Evolutionary conservation across 2,888 invertebrate species (phyloP).

Genomic region (Taphrorychus bicolor): DNA sequence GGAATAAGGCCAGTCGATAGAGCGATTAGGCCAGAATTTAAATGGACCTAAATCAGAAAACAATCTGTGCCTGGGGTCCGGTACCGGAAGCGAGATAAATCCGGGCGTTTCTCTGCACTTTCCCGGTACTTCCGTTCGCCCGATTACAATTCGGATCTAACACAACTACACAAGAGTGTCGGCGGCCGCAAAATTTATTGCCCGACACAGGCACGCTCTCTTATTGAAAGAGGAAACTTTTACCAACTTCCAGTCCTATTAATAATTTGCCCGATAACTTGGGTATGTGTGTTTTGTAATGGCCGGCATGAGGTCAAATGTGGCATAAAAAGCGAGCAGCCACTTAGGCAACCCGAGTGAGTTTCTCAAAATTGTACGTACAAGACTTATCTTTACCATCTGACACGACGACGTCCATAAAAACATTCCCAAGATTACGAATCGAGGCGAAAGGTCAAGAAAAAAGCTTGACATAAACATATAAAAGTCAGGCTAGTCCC

Average conservation of each 20-base stretch:
- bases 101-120: constrained; percentile 54
- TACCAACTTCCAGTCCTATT: background rate
- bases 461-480: constrained; percentile 18
- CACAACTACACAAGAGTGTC: constrained; percentile 50
- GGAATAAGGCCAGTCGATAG: background rate
- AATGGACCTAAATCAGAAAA: constrained; percentile 57
- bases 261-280: constrained; percentile 3
- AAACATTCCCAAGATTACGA: constrained; percentile 33
- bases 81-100: constrained; percentile 57
- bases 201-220: background rate
- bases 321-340: constrained; percentile 2
- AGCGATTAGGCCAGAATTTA: constrained; percentile 55
- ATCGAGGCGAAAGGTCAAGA: constrained; percentile 33
- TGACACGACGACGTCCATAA: constrained; percentile 32
- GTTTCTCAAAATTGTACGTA: constrained; percentile 17
- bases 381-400: constrained; percentile 28
- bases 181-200: constrained; percentile 38
- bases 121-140: constrained; percentile 51
- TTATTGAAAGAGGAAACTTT: constrained; percentile 1
- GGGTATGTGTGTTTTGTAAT: background rate
- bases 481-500: constrained; percentile 33
- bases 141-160: constrained; percentile 48
- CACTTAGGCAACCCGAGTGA: constrained; percentile 7
- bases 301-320: background rate
- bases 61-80: constrained; percentile 57